Base-by-base conservation (phyloP, 2,888 invertebrate genomes). In the Polyommatus icarus region DNA sequence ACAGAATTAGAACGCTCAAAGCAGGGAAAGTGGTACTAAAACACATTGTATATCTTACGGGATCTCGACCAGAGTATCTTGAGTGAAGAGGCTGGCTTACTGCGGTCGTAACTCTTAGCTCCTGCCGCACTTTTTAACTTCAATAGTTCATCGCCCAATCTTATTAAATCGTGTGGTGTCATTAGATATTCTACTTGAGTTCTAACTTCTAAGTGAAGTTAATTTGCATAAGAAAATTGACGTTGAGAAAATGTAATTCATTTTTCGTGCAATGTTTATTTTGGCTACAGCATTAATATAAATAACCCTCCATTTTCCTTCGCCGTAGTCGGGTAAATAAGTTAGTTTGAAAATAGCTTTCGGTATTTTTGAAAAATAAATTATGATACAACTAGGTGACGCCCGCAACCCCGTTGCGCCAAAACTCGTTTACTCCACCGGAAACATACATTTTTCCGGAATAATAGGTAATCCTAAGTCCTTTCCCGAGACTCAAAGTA, bases 71-170 rank as follows among this genome's bases (percentile, higher is more conserved):
- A 20, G 59, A 59, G 59, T 36, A 36, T 36, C 36, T 36, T 61
- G 61, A 24, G 24, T 61, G 24, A 61, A 61, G 61, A 61, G 61
- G 10, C 24, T 61, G 61, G 61, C 61, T 61, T 61, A 61, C 61
- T 24, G 61, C 7, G 12, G 61, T 1, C 61, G 24, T 61, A 20
- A 61, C 10, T 61, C 24, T 3, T 61, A 61, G 24, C 61, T 61
- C 4, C 24, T 61, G 7, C 12, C 12, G 24, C 24, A 24, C 61
- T 59, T 59, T 59, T 59, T 20, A 59, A 10, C 61, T 61, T 61
- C 12, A 24, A 61, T 61, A 61, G 61, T 24, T 61, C 61, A 61
- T 61, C 24, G 61, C 10, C 24, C 24, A 1, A 24, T 4, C 24
- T 24, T 24, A 61, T 61, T 12, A 24, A 24, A 24, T 24, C 3